These are phyloP conservation scores for Falco naumanni DNA, from an alignment of 2,797 vertebrate species.

Conservation along the genomic window DNA sequence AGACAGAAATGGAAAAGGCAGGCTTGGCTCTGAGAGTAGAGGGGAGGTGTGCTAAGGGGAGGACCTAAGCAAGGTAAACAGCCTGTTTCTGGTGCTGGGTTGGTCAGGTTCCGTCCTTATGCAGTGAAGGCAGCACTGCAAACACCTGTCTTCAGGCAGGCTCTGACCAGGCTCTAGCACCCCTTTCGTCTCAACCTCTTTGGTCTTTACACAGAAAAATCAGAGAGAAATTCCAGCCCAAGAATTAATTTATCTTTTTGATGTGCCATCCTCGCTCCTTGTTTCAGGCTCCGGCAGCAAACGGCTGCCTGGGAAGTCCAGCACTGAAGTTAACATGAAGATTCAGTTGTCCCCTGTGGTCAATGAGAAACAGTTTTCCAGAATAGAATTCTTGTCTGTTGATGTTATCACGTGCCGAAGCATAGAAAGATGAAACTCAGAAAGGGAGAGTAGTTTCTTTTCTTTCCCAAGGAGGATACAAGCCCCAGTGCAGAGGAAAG, in stretches of 20 bases:
- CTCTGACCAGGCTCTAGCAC: neutral
- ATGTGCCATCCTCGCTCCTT: fast-evolving
- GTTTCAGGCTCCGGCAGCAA: neutral
- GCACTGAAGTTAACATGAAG: neutral
- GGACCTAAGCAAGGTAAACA: neutral
- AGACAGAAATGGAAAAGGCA: neutral
- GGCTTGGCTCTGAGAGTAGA: neutral
- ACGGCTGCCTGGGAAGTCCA: neutral
- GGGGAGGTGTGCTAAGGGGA: neutral
- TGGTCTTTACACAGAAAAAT: neutral
- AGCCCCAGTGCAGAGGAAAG: neutral
- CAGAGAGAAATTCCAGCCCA: neutral
- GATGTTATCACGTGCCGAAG: neutral
- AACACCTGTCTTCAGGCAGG: neutral
- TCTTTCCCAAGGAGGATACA: neutral
- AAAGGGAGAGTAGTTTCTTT: neutral
- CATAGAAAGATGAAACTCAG: neutral
- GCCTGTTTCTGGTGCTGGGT: neutral
- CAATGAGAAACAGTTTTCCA: neutral
- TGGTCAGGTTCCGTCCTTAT: neutral
- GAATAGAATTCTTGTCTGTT: neutral
- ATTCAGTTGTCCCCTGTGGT: neutral
- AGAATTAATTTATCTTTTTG: neutral
- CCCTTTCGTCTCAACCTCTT: neutral
- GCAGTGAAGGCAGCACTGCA: neutral